Evolutionary conservation across 2,113 vertebrate genomes (phyloP).

Genomic region (Nipponia nippon): DNA sequence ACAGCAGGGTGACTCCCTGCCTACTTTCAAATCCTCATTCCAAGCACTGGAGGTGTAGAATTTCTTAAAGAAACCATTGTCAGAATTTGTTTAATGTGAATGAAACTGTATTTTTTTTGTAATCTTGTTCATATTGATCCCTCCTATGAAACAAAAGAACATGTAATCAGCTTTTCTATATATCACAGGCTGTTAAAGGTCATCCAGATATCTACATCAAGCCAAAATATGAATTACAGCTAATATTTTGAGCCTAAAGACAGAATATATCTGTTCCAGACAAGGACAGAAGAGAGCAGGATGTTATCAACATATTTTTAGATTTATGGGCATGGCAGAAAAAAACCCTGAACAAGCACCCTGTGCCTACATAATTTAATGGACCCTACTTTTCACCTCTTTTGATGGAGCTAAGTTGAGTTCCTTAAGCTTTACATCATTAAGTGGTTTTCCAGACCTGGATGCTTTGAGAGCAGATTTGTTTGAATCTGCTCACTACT

Average conservation of each 20-base stretch:
- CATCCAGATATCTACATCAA: neutral
- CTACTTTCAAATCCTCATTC: neutral
- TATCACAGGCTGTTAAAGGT: conserved; percentile 44
- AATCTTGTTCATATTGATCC: conserved; percentile 13
- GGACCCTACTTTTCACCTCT: neutral
- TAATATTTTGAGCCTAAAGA: neutral
- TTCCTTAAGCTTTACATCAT: neutral
- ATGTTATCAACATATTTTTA: neutral
- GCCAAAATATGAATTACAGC: conserved; percentile 11
- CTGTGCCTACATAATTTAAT: neutral
- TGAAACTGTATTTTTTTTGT: neutral
- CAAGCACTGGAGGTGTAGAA: neutral
- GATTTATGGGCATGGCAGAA: neutral
- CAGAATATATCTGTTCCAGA: neutral
- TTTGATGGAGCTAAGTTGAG: neutral
- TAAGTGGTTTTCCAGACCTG: neutral
- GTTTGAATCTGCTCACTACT: neutral
- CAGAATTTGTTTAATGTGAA: neutral
- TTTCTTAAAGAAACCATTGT: neutral
- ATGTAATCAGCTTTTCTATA: conserved; percentile 33
- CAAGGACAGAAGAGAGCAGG: neutral
- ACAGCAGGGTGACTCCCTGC: neutral
- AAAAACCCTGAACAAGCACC: neutral
- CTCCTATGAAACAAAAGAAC: neutral
- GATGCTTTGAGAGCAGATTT: neutral